Conservation (phyloP, 1,140 invertebrate species). For the Heliothis subflexa region DNA sequence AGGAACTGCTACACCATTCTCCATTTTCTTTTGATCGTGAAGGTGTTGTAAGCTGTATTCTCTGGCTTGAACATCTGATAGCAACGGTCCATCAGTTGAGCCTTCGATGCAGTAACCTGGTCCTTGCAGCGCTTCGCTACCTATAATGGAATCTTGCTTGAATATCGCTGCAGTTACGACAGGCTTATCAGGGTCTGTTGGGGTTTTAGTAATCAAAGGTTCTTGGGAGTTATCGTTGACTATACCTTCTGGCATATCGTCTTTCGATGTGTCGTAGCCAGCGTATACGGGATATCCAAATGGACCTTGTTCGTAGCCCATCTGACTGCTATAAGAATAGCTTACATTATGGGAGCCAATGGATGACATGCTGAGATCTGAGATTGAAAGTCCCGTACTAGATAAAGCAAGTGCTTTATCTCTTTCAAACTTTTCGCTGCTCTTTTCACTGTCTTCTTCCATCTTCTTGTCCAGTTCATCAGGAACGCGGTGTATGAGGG, state of each 20-base stretch:
- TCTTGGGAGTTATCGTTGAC: constrained; percentile 80
- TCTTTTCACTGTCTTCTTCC: constrained; percentile 83
- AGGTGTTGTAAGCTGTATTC: constrained; percentile 82
- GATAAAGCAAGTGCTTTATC: constrained; percentile 80
- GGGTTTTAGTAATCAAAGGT: constrained; percentile 80
- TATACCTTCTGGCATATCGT: constrained; percentile 79
- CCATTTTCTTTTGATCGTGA: constrained; percentile 79
- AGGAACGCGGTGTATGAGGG: constrained; percentile 86
- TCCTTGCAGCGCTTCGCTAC: constrained; percentile 78
- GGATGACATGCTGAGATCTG: constrained; percentile 91
- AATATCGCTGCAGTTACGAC: constrained; percentile 89
- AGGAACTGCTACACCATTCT: constrained; percentile 77
- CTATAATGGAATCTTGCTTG: constrained; percentile 87
- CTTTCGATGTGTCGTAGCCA: constrained; percentile 87
- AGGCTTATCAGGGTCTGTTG: constrained; percentile 87
- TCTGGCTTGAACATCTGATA: constrained; percentile 84
- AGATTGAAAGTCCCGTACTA: constrained; percentile 91
- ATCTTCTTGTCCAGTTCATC: constrained; percentile 80
- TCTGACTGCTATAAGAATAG: constrained; percentile 92
- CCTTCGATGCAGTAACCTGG: constrained; percentile 84
- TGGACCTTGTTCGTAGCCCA: constrained; percentile 91
- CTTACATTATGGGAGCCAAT: constrained; percentile 89
- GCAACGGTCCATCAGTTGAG: constrained; percentile 81
- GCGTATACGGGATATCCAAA: constrained; percentile 89
- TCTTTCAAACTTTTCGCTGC: constrained; percentile 72